Percentiles rank a stretch among this genome's conserved stretches.
These are phyloP conservation scores for Pluvialis apricaria DNA, from an alignment of 2,113 vertebrate genomes.

Conservation along the genomic window DNA sequence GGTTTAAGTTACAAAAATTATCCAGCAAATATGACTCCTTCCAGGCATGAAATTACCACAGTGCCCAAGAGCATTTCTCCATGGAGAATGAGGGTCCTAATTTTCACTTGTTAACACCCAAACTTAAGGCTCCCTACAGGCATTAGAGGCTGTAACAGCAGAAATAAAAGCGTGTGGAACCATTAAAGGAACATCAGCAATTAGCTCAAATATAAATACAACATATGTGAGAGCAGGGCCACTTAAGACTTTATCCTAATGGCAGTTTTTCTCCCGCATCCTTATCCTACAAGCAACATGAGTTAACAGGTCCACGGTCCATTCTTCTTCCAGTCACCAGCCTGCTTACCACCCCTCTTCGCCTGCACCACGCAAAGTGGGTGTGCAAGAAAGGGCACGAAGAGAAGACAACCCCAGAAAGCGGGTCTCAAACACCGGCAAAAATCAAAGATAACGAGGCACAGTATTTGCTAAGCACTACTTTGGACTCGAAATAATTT, in stretches of 20 bases:
- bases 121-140: background rate
- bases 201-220: background rate
- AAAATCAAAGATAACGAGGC: background rate
- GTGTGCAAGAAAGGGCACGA: background rate
- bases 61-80: background rate
- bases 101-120: background rate
- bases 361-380: background rate
- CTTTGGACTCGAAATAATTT: background rate
- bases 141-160: background rate
- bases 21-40: background rate
- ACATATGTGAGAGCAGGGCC: background rate
- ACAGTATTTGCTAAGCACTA: background rate
- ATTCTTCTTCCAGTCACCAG: background rate
- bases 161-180: background rate
- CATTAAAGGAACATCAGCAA: background rate
- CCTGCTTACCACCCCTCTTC: background rate
- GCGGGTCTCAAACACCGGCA: background rate
- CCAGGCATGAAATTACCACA: constrained; percentile 40
- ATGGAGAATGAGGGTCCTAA: background rate
- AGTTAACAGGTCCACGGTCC: background rate
- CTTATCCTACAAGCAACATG: background rate
- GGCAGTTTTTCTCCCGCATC: background rate
- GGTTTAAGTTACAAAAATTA: background rate
- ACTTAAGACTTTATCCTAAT: background rate
- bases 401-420: background rate